Conservation (phyloP, 1,140 invertebrate genomes). For the Diorhabda carinulata region DNA sequence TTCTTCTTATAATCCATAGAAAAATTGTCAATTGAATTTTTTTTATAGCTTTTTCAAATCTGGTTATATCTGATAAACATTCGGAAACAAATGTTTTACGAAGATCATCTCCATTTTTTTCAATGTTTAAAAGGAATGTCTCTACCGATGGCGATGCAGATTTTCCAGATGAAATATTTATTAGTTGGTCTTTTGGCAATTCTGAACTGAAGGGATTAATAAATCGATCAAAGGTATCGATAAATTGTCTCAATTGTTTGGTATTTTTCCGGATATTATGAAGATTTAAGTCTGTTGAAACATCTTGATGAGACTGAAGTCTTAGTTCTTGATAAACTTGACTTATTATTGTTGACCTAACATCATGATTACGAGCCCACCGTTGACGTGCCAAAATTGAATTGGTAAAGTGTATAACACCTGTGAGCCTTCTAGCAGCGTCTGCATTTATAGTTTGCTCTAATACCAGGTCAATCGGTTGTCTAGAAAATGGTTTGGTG, state of each 20-base stretch:
- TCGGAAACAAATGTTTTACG: not conserved
- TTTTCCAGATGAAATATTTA: slow-evolving; percentile 30
- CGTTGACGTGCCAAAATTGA: slow-evolving; percentile 25
- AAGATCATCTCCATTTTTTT: not conserved
- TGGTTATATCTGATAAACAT: not conserved
- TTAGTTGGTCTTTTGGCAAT: slow-evolving; percentile 26
- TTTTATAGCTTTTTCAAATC: not conserved
- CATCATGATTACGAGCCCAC: slow-evolving; percentile 29
- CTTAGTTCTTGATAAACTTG: slow-evolving; percentile 21
- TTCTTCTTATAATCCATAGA: not conserved
- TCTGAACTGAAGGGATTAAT: slow-evolving; percentile 28
- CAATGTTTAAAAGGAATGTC: not conserved
- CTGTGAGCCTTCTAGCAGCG: slow-evolving; percentile 5
- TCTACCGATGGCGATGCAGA: not conserved
- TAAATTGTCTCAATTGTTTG: slow-evolving; percentile 25
- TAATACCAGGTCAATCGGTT: not conserved
- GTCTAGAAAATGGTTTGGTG: slow-evolving; percentile 11
- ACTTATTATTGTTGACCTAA: slow-evolving; percentile 30
- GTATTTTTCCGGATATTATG: no score
- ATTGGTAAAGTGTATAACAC: slow-evolving; percentile 1
- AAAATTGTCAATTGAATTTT: not conserved
- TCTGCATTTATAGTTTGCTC: slow-evolving; percentile 17
- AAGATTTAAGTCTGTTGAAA: slow-evolving; percentile 10
- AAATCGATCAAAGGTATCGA: slow-evolving; percentile 25
- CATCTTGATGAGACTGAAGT: slow-evolving; percentile 23